phyloP scores from a whole-genome alignment of 2,797 vertebrate genomes.

The Craterocephalus amniculus region DNA sequence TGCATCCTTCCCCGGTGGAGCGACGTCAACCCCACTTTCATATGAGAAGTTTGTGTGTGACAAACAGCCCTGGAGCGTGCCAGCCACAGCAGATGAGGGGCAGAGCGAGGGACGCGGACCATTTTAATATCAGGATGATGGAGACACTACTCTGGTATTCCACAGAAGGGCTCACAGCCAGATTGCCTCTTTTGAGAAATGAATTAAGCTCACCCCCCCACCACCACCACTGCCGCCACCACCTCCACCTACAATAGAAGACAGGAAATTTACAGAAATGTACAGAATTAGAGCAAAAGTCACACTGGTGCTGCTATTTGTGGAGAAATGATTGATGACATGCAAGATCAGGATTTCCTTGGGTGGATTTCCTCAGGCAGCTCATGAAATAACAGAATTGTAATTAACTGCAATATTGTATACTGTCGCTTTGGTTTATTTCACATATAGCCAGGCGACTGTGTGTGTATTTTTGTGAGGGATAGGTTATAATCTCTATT shows the following conservation, averaged over 20 bases:
- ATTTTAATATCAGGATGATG: slow-evolving; percentile 75
- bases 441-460: slow-evolving; percentile 44
- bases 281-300: slow-evolving; percentile 48
- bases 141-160: slow-evolving; percentile 57
- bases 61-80: slow-evolving; percentile 54
- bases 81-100: slow-evolving; percentile 55
- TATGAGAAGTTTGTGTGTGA: slow-evolving; percentile 57
- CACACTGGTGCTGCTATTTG: slow-evolving; percentile 43
- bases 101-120: slow-evolving; percentile 41
- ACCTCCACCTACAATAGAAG: slow-evolving; percentile 30
- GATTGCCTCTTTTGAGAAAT: slow-evolving; percentile 62
- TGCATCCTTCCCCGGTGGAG: slow-evolving; percentile 61
- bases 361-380: slow-evolving; percentile 44
- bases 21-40: slow-evolving; percentile 49
- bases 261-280: slow-evolving; percentile 53
- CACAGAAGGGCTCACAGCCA: slow-evolving; percentile 51
- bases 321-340: slow-evolving; percentile 66
- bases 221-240: slow-evolving; percentile 26
- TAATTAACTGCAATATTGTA: slow-evolving; percentile 43
- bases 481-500: slow-evolving; percentile 65
- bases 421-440: slow-evolving; percentile 46
- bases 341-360: slow-evolving; percentile 56
- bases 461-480: slow-evolving; percentile 17
- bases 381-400: slow-evolving; percentile 46
- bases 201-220: slow-evolving; percentile 53